Conservation (phyloP, 2,888 invertebrate genomes). For the Trichopria drosophilae region DNA sequence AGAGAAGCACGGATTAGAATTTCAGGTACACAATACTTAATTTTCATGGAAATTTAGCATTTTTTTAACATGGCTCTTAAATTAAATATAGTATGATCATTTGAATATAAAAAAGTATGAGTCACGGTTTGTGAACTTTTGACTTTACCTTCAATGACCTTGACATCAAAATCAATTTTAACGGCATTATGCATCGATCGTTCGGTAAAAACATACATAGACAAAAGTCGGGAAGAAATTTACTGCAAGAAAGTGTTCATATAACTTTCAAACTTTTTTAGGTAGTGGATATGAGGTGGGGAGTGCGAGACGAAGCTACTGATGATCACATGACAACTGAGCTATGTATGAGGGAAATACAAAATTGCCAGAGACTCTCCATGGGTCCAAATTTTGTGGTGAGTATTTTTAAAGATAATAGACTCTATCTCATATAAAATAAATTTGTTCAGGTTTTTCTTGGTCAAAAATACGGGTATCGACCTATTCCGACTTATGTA, state of each 20-base stretch:
- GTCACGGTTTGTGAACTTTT: no score
- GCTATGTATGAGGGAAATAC: constrained; percentile 96
- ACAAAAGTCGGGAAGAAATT: neutral
- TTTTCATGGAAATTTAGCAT: neutral
- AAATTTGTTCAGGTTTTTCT: constrained; percentile 72
- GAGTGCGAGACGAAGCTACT: constrained; percentile 95
- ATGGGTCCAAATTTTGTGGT: constrained; percentile 99
- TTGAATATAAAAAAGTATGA: neutral
- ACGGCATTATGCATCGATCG: neutral
- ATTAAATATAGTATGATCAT: neutral
- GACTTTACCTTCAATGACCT: constrained; percentile 26
- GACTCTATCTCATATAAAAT: neutral
- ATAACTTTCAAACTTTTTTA: constrained; percentile 51
- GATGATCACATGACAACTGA: constrained; percentile 99
- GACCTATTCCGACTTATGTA: constrained; percentile 95
- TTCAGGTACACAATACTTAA: constrained; percentile 74
- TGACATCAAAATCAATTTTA: constrained; percentile 18
- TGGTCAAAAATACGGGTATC: constrained; percentile 97
- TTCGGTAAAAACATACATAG: no score
- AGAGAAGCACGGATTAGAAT: constrained; percentile 95
- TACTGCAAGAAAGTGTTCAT: neutral
- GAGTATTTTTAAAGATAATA: constrained; percentile 45
- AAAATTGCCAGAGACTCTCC: constrained; percentile 93
- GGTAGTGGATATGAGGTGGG: constrained; percentile 99
- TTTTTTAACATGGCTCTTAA: neutral